Percentiles rank a stretch among this genome's conserved stretches.
Conservation (phyloP, 2,113 vertebrate genomes). For the Geococcyx californianus region DNA sequence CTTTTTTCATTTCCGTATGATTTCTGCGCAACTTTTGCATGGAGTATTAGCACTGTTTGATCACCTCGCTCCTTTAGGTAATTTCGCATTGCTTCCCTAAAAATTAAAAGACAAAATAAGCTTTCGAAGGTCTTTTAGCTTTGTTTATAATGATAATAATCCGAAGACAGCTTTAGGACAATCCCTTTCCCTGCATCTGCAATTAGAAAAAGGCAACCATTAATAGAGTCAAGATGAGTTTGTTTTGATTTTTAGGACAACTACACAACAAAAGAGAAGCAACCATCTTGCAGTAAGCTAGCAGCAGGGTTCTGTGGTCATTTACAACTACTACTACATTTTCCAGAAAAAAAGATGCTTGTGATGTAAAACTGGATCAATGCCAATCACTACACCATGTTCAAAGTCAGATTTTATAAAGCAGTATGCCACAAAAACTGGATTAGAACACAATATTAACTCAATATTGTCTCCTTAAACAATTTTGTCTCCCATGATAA, state of each 20-base stretch:
- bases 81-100: constrained; percentile 98
- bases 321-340: neutral
- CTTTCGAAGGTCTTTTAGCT: neutral
- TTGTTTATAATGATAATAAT: neutral
- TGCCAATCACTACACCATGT: neutral
- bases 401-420: neutral
- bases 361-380: neutral
- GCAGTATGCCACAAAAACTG: neutral
- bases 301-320: neutral
- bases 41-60: constrained; percentile 99
- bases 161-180: neutral
- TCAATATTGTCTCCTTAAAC: neutral
- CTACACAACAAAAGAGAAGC: neutral
- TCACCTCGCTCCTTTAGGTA: constrained; percentile 99
- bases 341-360: neutral
- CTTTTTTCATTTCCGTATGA: constrained; percentile 99
- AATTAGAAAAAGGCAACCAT: neutral
- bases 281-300: neutral
- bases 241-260: neutral
- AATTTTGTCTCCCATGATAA: neutral
- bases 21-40: constrained; percentile 99
- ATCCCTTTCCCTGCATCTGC: neutral
- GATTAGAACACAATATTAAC: neutral
- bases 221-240: neutral
- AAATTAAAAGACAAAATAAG: constrained; percentile 32